Percentiles rank a stretch among this genome's conserved stretches.
phyloP scores from a whole-genome alignment of 1,140 invertebrate species.

The Eupeodes corollae region DNA sequence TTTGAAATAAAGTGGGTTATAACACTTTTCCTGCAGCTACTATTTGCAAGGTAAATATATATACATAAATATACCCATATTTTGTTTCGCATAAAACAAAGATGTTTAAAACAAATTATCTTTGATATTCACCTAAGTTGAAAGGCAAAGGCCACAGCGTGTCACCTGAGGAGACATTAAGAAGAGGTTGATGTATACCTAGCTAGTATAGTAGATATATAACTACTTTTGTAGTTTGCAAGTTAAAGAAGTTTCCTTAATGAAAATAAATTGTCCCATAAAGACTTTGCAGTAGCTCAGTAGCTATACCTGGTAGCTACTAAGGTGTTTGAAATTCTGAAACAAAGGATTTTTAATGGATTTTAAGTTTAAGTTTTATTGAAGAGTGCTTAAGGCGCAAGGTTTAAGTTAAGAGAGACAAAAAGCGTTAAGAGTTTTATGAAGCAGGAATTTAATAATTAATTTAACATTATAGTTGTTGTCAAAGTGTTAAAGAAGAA shows the following conservation, averaged over 20 bases:
- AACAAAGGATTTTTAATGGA: not conserved
- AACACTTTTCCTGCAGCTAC: constrained; percentile 28
- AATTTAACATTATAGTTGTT: no score
- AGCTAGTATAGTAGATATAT: no score
- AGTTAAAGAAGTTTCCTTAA: no score
- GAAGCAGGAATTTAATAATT: no score
- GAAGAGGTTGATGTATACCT: not conserved
- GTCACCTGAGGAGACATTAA: no score
- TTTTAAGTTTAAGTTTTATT: not conserved
- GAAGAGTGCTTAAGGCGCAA: not conserved
- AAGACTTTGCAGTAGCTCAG: no score
- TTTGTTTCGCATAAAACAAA: not conserved
- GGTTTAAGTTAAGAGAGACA: not conserved
- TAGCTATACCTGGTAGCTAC: not conserved
- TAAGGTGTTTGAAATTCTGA: not conserved
- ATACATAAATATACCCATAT: not conserved
- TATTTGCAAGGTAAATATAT: constrained; percentile 24
- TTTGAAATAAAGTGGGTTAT: constrained; percentile 35
- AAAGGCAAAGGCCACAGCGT: not conserved
- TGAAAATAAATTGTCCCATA: no score
- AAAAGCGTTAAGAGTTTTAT: no score
- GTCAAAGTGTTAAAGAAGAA: no score
- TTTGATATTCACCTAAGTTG: not conserved
- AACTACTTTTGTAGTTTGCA: not conserved
- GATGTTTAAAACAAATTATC: not conserved